Evolutionary conservation across 1,140 invertebrate species (phyloP).

Genomic region (Heliconius himera): DNA sequence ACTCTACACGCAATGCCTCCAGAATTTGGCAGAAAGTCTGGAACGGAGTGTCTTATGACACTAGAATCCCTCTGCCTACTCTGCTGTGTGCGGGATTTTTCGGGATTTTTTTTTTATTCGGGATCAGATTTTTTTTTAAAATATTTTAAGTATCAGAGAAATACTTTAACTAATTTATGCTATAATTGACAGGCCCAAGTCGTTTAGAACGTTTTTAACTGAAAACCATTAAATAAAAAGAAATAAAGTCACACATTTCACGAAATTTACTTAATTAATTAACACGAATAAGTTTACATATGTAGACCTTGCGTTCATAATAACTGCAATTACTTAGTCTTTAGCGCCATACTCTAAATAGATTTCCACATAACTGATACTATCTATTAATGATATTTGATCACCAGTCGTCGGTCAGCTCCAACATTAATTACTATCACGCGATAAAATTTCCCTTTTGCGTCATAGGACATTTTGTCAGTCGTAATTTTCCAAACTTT

Average conservation of each 20-base stretch:
- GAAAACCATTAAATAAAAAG: too few relatives aligned
- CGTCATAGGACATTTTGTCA: background rate
- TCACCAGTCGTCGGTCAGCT: background rate
- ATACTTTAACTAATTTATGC: too few relatives aligned
- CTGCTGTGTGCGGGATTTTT: too few relatives aligned
- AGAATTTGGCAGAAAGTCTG: too few relatives aligned
- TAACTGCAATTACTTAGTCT: slow-evolving; percentile 1
- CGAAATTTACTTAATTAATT: background rate
- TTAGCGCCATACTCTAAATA: slow-evolving; percentile 10
- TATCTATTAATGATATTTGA: slow-evolving; percentile 23
- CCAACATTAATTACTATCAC: slow-evolving; percentile 9
- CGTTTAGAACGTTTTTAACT: too few relatives aligned
- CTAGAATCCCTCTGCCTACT: too few relatives aligned
- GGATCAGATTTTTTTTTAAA: too few relatives aligned
- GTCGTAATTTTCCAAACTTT: background rate
- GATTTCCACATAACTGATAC: slow-evolving; percentile 18
- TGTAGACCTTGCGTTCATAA: background rate
- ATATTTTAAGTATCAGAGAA: too few relatives aligned
- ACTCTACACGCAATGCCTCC: too few relatives aligned
- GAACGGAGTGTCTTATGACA: too few relatives aligned
- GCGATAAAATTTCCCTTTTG: background rate
- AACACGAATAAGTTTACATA: background rate
- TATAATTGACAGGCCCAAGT: too few relatives aligned
- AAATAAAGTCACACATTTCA: background rate
- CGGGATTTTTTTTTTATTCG: too few relatives aligned